Conservation (phyloP, 1,140 invertebrate species). For the Colletes gigas region DNA sequence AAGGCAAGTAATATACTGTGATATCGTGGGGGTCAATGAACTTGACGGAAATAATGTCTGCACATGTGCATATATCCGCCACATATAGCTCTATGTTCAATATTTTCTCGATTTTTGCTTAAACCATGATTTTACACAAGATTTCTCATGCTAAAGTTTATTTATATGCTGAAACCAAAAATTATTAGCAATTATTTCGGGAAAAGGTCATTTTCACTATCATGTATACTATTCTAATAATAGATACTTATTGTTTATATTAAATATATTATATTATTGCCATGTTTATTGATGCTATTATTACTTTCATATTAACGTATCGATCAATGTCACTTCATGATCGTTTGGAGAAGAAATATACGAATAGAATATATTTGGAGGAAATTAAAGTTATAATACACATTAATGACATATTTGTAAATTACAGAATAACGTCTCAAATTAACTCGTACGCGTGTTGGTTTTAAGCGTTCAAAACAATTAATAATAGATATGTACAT, state of each 20-base stretch:
- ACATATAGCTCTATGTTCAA: not conserved
- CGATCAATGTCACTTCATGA: no score
- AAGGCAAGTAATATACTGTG: not conserved
- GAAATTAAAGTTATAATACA: no score
- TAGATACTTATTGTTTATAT: not conserved
- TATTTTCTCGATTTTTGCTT: slow-evolving; percentile 26
- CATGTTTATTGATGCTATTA: not conserved
- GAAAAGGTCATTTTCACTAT: not conserved
- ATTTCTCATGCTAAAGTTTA: not conserved
- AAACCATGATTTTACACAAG: not conserved
- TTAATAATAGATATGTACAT: not conserved
- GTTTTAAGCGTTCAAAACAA: not conserved
- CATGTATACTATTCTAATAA: not conserved
- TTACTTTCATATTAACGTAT: not conserved
- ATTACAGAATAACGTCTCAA: not conserved
- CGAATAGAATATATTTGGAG: no score
- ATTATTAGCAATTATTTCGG: not conserved
- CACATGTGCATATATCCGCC: not conserved
- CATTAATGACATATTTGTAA: no score
- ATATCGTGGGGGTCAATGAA: slow-evolving; percentile 18
- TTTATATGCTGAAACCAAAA: not conserved
- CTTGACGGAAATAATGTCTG: not conserved
- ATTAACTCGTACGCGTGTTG: not conserved
- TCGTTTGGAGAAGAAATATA: no score
- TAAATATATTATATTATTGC: not conserved